A percentile compares a stretch with the other conserved stretches of the same genome.
phyloP scores from a whole-genome alignment of 2,888 invertebrate species.

The Biston stratarius region DNA sequence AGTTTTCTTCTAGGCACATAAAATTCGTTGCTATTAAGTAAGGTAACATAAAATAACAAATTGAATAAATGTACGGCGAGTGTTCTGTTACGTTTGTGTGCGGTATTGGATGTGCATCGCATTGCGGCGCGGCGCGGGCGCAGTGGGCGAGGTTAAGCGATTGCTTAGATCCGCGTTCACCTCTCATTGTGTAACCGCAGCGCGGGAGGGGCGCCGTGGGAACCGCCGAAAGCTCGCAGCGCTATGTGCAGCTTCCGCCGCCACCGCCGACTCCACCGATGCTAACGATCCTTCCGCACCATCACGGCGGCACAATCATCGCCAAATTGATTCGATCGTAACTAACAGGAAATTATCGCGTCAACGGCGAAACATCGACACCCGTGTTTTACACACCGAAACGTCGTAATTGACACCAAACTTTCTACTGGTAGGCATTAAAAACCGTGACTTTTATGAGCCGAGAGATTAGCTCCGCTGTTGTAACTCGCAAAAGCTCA shows the following conservation, averaged over 20 bases:
- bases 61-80: constrained; percentile 44
- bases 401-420: constrained; percentile 45
- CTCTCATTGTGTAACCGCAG: constrained; percentile 83
- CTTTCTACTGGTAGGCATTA: constrained; percentile 56
- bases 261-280: constrained; percentile 62
- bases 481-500: constrained; percentile 57
- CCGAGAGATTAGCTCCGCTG: constrained; percentile 47
- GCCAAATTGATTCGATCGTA: constrained; percentile 75
- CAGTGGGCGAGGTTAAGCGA: constrained; percentile 86
- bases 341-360: constrained; percentile 75
- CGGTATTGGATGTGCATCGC: constrained; percentile 50
- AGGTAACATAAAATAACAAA: constrained; percentile 43
- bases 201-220: constrained; percentile 77
- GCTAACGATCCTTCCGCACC: constrained; percentile 69
- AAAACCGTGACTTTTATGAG: constrained; percentile 47
- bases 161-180: constrained; percentile 87
- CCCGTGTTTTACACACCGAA: constrained; percentile 48
- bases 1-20: too few relatives aligned
- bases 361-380: constrained; percentile 60
- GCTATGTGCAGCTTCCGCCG: constrained; percentile 81
- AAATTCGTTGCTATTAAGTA: constrained; percentile 1
- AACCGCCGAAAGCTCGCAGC: constrained; percentile 83
- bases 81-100: constrained; percentile 38
- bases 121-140: constrained; percentile 61
- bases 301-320: constrained; percentile 63